These are phyloP conservation scores for Peromyscus melanophrys DNA, from an alignment of 2,797 vertebrate genomes.

Conservation along the genomic window DNA sequence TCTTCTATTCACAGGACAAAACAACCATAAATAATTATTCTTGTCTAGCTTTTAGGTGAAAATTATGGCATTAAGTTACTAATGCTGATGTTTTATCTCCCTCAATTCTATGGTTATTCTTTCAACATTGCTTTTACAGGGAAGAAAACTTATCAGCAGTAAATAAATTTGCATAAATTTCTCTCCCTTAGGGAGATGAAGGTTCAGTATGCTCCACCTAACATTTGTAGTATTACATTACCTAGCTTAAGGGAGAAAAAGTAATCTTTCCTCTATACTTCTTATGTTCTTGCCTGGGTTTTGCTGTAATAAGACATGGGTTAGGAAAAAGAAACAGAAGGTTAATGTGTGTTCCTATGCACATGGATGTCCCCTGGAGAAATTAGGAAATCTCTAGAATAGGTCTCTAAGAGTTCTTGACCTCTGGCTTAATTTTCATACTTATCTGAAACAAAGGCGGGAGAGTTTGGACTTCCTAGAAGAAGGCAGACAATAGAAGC, in stretches of 20 bases:
- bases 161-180: slow-evolving; percentile 32
- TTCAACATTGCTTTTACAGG: not conserved
- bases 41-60: slow-evolving; percentile 25
- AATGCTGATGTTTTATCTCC: not conserved
- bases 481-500: not conserved
- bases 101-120: not conserved
- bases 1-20: not conserved
- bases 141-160: not conserved
- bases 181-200: not conserved
- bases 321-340: not conserved
- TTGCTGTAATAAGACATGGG: not conserved
- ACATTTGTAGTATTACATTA: not conserved
- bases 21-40: slow-evolving; percentile 56
- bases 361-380: not conserved
- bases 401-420: not conserved
- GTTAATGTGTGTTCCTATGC: not conserved
- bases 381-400: not conserved
- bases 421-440: not conserved
- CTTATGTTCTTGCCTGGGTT: not conserved
- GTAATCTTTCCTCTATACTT: not conserved
- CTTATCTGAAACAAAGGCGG: slow-evolving; percentile 21
- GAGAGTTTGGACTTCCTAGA: not conserved
- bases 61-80: not conserved
- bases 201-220: not conserved
- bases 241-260: not conserved